These are phyloP conservation scores for Petrocephalus sullivani DNA, from an alignment of 2,797 vertebrate species.

Conservation along the genomic window DNA sequence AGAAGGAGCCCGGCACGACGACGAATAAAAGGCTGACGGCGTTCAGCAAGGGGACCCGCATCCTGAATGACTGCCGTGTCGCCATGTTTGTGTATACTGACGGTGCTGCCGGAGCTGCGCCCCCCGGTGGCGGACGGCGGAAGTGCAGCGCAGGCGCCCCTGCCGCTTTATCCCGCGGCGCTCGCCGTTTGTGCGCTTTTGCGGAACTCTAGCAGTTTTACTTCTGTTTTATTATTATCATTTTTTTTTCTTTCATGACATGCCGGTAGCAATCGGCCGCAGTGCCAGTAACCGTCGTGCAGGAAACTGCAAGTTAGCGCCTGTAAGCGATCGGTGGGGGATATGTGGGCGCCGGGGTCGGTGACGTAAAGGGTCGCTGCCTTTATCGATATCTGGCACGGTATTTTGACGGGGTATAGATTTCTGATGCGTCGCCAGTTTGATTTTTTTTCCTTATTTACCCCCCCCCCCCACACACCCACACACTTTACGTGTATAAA, in stretches of 20 bases:
- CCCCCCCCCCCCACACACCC: neutral
- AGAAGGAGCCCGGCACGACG: constrained; percentile 37
- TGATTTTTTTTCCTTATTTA: neutral
- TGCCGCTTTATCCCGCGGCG: neutral
- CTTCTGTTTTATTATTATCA: neutral
- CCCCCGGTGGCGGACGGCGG: constrained; percentile 47
- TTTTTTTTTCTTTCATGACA: neutral
- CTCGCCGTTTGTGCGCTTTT: neutral
- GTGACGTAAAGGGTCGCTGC: neutral
- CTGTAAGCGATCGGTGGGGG: neutral
- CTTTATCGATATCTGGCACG: neutral
- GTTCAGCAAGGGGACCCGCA: constrained; percentile 49
- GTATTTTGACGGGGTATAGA: neutral
- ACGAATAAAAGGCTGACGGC: constrained; percentile 49
- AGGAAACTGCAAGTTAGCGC: neutral
- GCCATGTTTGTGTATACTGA: constrained; percentile 71
- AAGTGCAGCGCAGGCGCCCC: neutral
- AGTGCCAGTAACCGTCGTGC: neutral
- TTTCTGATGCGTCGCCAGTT: neutral
- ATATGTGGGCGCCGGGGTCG: neutral
- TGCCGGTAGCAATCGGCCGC: neutral
- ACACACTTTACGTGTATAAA: neutral
- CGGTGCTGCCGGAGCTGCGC: constrained; percentile 48
- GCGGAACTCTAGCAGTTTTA: neutral
- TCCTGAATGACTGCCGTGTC: constrained; percentile 52